Evolutionary conservation across 2,888 invertebrate species (phyloP).

Genomic region (Taphrorychus bicolor): DNA sequence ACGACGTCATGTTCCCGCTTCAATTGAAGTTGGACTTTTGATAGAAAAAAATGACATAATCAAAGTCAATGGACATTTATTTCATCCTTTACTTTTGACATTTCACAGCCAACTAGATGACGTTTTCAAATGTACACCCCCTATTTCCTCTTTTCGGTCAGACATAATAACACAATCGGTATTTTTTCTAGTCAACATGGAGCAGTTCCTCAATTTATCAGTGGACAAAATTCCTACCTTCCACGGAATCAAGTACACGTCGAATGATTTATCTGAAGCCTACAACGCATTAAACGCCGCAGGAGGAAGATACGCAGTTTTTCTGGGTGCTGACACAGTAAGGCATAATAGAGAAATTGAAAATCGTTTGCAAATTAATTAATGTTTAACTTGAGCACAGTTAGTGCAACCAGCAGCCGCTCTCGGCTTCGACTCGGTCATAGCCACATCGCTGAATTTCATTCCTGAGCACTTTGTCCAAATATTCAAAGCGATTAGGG

Average conservation of each 20-base stretch:
- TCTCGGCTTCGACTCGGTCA: constrained; percentile 75
- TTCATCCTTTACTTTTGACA: no score
- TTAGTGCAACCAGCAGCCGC: constrained; percentile 71
- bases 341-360: constrained; percentile 30
- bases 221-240: constrained; percentile 73
- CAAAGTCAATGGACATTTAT: no score
- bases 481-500: constrained; percentile 63
- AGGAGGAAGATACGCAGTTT: constrained; percentile 45
- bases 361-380: not conserved
- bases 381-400: constrained; percentile 50
- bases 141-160: no score
- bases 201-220: constrained; percentile 69
- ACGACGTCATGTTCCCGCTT: no score
- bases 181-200: constrained; percentile 82
- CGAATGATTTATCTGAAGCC: constrained; percentile 73
- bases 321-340: constrained; percentile 73
- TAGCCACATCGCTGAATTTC: constrained; percentile 74
- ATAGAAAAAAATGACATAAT: no score
- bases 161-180: constrained; percentile 66
- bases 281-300: constrained; percentile 54
- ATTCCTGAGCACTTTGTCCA: constrained; percentile 66
- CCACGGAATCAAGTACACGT: constrained; percentile 84
- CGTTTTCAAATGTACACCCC: no score
- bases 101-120: no score
- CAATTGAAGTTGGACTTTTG: not conserved